phyloP scores from a whole-genome alignment of 2,888 invertebrate genomes.

The Bedellia somnulentella region DNA sequence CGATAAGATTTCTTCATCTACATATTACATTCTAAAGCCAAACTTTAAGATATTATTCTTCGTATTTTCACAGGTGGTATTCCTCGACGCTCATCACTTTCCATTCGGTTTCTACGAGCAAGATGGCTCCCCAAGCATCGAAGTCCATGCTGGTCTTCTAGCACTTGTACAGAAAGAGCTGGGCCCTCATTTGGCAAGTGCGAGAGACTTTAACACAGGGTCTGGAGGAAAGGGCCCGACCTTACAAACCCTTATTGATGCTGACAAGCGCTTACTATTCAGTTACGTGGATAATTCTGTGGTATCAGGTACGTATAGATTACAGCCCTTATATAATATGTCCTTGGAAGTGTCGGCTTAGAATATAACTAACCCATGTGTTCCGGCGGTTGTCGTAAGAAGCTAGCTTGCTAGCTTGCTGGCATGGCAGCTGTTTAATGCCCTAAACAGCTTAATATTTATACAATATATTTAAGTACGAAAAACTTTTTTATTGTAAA shows the following conservation, averaged over 20 bases:
- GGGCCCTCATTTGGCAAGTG: slow-evolving; percentile 52
- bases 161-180: slow-evolving; percentile 57
- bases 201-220: slow-evolving; percentile 34
- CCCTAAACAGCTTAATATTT: too few relatives aligned
- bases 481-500: too few relatives aligned
- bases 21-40: too few relatives aligned
- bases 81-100: slow-evolving; percentile 83
- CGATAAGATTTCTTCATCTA: too few relatives aligned
- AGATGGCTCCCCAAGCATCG: slow-evolving; percentile 38
- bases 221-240: slow-evolving; percentile 42
- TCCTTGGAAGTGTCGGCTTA: too few relatives aligned
- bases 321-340: too few relatives aligned
- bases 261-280: slow-evolving; percentile 51
- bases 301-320: slow-evolving; percentile 25
- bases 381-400: too few relatives aligned
- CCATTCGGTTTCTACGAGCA: slow-evolving; percentile 65
- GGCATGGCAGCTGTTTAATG: too few relatives aligned
- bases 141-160: slow-evolving; percentile 58
- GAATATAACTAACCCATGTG: too few relatives aligned
- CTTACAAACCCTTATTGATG: slow-evolving; percentile 41
- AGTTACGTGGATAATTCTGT: slow-evolving; percentile 56
- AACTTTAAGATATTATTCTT: too few relatives aligned
- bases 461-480: too few relatives aligned
- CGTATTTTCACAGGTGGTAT: slow-evolving; percentile 64
- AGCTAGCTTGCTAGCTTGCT: too few relatives aligned